Base-by-base conservation (phyloP, 2,888 invertebrate species). In the Unio delphinus region DNA sequence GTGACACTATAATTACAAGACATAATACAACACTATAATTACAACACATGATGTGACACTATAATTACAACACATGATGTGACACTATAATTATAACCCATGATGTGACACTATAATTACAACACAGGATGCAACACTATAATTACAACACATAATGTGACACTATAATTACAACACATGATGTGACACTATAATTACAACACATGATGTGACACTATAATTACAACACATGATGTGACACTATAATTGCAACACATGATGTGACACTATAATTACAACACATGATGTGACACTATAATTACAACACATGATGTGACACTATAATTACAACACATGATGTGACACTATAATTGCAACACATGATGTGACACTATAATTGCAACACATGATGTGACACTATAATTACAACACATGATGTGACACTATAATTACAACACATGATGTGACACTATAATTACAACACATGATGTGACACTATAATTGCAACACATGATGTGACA, bases 351-450 rank as follows among this genome's bases (percentile, higher is more conserved):
- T 28, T 28, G 2, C 28, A 28, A 28, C 28, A 28, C 28, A 28
- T 28, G 28, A 2, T 28, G 4, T 2, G 28, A 28, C 28, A 11
- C 45, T 2, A 45, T 45, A 45, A 1, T 45, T 45, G 11, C 34
- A 34, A 8, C 11, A 45, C 45, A 45, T 1, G 11, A 58, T 58
- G 23, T 8, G 8, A 17, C n/a, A 58, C 3, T n/a, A 45, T 57
- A 72, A 74, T 76, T 71, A 82, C 78, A 54, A 70, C 74, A 67
- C 80, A 82, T 60, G 65, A 69, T 4, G 70, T 68, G 62, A 70
- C 70, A 18, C 69, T 56, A 64, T 83, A 15, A 2, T 34, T 34
- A 7, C 7, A 30, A 4, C 0, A 45, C 45, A 45, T 3, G 5
- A 57, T 57, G 28, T 4, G 4, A 4, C 4, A 2, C 28, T 28